phyloP scores from a whole-genome alignment of 2,888 invertebrate genomes.

The Pheosia gnoma region DNA sequence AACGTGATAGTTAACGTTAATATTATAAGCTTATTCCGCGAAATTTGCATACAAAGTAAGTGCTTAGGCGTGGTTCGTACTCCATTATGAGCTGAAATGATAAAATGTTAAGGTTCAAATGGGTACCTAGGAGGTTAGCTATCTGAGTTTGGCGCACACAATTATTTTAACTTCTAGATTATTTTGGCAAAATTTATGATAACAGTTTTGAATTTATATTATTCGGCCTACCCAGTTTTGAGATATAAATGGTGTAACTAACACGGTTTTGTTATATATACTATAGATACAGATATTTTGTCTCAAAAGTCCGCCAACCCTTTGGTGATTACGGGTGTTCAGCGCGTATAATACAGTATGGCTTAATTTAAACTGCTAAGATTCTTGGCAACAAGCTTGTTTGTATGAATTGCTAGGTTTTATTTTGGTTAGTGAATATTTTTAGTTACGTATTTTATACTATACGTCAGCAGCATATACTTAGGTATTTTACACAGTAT shows the following conservation, averaged over 20 bases:
- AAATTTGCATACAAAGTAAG: slow-evolving; percentile 32
- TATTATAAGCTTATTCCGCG: slow-evolving; percentile 48
- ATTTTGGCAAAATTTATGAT: not conserved
- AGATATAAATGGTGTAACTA: too few relatives aligned
- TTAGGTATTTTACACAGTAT: too few relatives aligned
- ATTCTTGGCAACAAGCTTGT: slow-evolving; percentile 72
- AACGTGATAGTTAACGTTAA: slow-evolving; percentile 25
- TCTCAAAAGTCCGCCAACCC: too few relatives aligned
- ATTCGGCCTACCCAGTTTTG: too few relatives aligned
- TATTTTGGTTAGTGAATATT: too few relatives aligned
- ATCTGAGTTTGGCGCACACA: not conserved
- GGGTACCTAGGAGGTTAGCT: slow-evolving; percentile 8
- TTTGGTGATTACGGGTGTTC: slow-evolving; percentile 27
- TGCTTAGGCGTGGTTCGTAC: slow-evolving; percentile 30
- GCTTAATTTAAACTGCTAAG: slow-evolving; percentile 69
- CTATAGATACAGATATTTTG: too few relatives aligned
- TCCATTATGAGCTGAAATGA: slow-evolving; percentile 26
- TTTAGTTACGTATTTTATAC: too few relatives aligned
- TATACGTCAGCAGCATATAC: too few relatives aligned
- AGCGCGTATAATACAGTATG: slow-evolving; percentile 63
- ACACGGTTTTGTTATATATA: too few relatives aligned
- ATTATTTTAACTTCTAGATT: not conserved
- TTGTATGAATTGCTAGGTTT: slow-evolving; percentile 39
- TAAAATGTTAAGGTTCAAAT: slow-evolving; percentile 30
- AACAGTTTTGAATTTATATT: not conserved